Conservation (phyloP, 2,113 vertebrate species). For the Stigmatopora nigra region DNA sequence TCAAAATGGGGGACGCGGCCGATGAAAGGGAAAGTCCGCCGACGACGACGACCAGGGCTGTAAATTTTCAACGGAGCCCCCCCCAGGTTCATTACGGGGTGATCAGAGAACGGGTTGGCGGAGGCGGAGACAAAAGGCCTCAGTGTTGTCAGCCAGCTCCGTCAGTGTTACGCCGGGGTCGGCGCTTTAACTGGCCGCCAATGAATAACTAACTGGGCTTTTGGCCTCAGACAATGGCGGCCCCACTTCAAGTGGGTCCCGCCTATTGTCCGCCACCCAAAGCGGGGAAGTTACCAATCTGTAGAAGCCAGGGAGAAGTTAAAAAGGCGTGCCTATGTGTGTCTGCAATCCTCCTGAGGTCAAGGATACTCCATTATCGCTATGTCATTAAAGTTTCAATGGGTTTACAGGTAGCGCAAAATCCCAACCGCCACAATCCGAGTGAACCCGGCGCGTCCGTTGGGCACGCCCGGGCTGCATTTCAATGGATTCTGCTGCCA, state of each 20-base stretch:
- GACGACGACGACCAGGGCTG: constrained; percentile 50
- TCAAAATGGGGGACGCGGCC: constrained; percentile 57
- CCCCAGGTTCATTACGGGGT: constrained; percentile 87
- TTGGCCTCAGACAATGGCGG: constrained; percentile 59
- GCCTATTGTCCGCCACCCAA: constrained; percentile 54
- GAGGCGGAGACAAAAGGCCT: constrained; percentile 73
- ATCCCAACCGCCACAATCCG: constrained; percentile 1
- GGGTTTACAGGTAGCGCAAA: constrained; percentile 11
- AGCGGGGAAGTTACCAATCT: constrained; percentile 70
- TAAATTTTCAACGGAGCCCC: constrained; percentile 87
- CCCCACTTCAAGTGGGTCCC: constrained; percentile 45
- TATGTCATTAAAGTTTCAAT: constrained; percentile 61
- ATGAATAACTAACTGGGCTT: constrained; percentile 67
- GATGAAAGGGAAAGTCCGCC: constrained; percentile 58
- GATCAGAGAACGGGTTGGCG: constrained; percentile 77
- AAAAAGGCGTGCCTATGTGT: constrained; percentile 35
- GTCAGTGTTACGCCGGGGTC: constrained; percentile 76
- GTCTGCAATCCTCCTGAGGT: constrained; percentile 40
- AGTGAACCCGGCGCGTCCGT: constrained; percentile 11
- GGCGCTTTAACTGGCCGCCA: constrained; percentile 63
- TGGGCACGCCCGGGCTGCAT: background rate
- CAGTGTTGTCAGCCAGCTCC: constrained; percentile 72
- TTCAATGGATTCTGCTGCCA: background rate
- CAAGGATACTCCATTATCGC: constrained; percentile 61
- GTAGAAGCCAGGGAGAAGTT: constrained; percentile 56